phyloP scores from a whole-genome alignment of 1,140 invertebrate genomes.

The Drosophila rufa region DNA sequence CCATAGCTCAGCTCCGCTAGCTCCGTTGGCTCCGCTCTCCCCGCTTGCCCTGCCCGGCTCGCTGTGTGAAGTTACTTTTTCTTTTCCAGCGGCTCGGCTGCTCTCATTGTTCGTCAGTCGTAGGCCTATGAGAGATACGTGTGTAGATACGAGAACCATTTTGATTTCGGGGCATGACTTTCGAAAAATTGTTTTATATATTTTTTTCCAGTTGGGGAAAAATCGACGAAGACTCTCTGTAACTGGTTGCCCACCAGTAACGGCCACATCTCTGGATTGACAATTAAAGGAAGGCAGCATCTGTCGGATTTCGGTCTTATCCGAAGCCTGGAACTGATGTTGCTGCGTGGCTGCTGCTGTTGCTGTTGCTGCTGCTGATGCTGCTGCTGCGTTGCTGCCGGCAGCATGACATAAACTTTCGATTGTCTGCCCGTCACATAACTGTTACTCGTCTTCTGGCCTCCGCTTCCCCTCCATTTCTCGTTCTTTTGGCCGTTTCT shows the following conservation, averaged over 20 bases:
- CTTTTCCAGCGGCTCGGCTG: slow-evolving; percentile 74
- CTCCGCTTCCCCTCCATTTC: slow-evolving; percentile 12
- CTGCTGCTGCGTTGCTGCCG: slow-evolving; percentile 54
- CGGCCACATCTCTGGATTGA: slow-evolving; percentile 6
- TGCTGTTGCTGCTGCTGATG: slow-evolving; percentile 23
- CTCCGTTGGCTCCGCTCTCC: slow-evolving; percentile 1
- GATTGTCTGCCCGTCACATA: slow-evolving; percentile 82
- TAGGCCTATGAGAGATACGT: slow-evolving; percentile 78
- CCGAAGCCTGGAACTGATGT: slow-evolving; percentile 8
- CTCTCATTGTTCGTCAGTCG: slow-evolving; percentile 73
- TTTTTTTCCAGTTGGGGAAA: slow-evolving; percentile 34
- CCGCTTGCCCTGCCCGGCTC: neutral
- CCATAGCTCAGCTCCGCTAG: slow-evolving; percentile 20
- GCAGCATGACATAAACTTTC: slow-evolving; percentile 81
- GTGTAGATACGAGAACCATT: slow-evolving; percentile 70
- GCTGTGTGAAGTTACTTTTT: slow-evolving; percentile 78
- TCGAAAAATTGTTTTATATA: slow-evolving; percentile 64
- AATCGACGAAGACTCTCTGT: slow-evolving; percentile 9
- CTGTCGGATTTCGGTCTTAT: slow-evolving; percentile 41
- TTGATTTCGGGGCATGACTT: slow-evolving; percentile 79
- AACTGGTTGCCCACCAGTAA: slow-evolving; percentile 31
- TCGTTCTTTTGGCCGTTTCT: slow-evolving; percentile 54
- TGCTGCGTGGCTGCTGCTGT: slow-evolving; percentile 4
- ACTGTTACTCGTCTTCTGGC: slow-evolving; percentile 66
- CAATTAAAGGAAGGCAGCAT: slow-evolving; percentile 30